A percentile compares a stretch with the other conserved stretches of the same genome.
phyloP scores from a whole-genome alignment of 2,113 vertebrate species.

The Sinocyclocheilus rhinocerous region DNA sequence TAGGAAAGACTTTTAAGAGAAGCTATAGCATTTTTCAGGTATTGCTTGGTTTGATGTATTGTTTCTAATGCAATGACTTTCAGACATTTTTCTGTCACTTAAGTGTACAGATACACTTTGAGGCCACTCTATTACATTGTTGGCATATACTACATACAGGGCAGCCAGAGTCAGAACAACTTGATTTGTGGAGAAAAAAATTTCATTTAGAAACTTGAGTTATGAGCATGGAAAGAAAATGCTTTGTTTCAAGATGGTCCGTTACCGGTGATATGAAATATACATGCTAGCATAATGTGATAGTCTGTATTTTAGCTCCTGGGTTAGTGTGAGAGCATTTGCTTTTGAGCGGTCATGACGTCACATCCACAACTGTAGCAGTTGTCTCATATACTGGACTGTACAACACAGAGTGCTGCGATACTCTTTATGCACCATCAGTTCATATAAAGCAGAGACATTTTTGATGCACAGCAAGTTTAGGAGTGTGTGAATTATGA shows the following conservation, averaged over 20 bases:
- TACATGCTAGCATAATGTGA: background rate
- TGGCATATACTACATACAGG: background rate
- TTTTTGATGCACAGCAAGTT: slow-evolving; percentile 46
- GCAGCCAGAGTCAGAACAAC: background rate
- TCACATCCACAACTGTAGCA: background rate
- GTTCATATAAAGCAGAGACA: slow-evolving; percentile 38
- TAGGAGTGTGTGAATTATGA: slow-evolving; percentile 42
- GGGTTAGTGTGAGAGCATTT: background rate
- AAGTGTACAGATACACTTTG: background rate
- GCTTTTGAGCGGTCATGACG: background rate
- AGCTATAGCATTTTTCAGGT: no score
- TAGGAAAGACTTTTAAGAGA: no score
- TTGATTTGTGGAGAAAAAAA: background rate
- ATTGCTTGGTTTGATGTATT: background rate
- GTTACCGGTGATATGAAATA: background rate
- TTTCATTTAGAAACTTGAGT: background rate
- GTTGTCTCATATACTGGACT: background rate
- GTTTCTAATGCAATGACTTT: background rate
- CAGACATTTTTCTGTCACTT: background rate
- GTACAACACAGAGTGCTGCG: background rate
- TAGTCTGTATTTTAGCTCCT: background rate
- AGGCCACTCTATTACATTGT: background rate
- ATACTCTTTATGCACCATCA: slow-evolving; percentile 45
- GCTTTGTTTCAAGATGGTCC: background rate
- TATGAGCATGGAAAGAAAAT: slow-evolving; percentile 11